Base-by-base conservation (phyloP, 2,797 vertebrate species). In the Characodon lateralis region DNA sequence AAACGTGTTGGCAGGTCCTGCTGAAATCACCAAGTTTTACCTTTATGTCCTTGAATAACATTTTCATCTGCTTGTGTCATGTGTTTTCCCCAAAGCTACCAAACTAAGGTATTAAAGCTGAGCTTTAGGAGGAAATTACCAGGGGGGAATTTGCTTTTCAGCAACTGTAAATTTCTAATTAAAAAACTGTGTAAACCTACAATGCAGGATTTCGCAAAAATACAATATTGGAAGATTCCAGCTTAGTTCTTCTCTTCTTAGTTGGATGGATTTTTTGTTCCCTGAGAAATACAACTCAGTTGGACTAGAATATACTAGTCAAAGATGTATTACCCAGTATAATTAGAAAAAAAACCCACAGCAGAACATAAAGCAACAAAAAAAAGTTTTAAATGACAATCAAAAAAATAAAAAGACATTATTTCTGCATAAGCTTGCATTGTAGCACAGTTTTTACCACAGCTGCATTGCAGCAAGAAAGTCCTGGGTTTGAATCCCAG, bases 21-120 rank as follows among this genome's bases (percentile, higher is more conserved):
- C 87, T 78, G 76, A 87, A 86, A 86, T 77, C 1, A 63, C 58
- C 14, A 51, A 70, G 50, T 85, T 86, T 71, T 85, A 22, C 74
- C 56, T 83, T 69, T 56, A 43, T 82, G 88, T 71, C 77, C 83
- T 84, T 85, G 85, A 83, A 84, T 84, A 70, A 56, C 73, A 85
- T 63, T 82, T 84, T 83, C 13, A 12, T 74, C 24, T 51, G 6
- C 51, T n/a, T 31, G 26, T 39, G 63, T 69, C 51, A 35, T 69
- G 14, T 48, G 68, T 46, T 22, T 43, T 66, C 22, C 4, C 24
- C 3, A 9, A 18, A 41, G 4, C 63, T 41, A 39, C 39, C 35
- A 39, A 41, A 24, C 31, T 66, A 66, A 41, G 3, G 20, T 31
- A 24, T 39, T 24, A 39, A 66, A 66, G 8, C 8, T 66, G 9